Evolutionary conservation across 2,113 vertebrate genomes (phyloP).

Genomic region (Hippocampus abdominalis): DNA sequence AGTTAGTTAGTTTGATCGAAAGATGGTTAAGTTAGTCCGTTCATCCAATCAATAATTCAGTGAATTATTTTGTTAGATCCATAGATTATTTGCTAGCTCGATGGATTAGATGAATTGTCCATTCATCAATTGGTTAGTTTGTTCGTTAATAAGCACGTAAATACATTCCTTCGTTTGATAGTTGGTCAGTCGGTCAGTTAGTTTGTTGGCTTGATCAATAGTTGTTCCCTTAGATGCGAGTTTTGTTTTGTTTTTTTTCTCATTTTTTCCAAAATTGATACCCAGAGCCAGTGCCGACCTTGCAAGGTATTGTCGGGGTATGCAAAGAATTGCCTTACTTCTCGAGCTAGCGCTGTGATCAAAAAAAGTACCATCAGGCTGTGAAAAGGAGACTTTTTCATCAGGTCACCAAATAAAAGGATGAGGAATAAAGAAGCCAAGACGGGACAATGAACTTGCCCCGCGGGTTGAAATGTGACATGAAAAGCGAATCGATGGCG

Average conservation of each 20-base stretch:
- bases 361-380: slow-evolving; percentile 48
- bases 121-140: not conserved
- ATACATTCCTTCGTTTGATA: too few relatives aligned
- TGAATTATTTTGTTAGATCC: not conserved
- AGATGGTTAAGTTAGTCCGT: too few relatives aligned
- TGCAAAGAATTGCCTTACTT: slow-evolving; percentile 53
- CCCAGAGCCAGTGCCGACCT: not conserved
- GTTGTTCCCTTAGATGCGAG: not conserved
- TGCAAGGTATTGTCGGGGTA: slow-evolving; percentile 31
- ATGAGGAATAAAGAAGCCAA: slow-evolving; percentile 24
- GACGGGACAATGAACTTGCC: slow-evolving; percentile 38
- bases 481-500: slow-evolving; percentile 34
- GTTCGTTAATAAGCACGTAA: not conserved
- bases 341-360: slow-evolving; percentile 47
- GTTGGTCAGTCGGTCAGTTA: not conserved
- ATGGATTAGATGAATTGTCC: not conserved
- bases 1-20: too few relatives aligned
- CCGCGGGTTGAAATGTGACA: slow-evolving; percentile 31
- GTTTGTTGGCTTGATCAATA: not conserved
- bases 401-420: slow-evolving; percentile 52
- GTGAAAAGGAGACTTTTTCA: slow-evolving; percentile 52
- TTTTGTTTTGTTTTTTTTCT: not conserved
- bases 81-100: not conserved
- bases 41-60: not conserved
- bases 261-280: too few relatives aligned